A percentile compares a stretch with the other conserved stretches of the same genome.
Evolutionary conservation across 2,888 invertebrate species (phyloP).

Genomic region (Diarsia brunnea): DNA sequence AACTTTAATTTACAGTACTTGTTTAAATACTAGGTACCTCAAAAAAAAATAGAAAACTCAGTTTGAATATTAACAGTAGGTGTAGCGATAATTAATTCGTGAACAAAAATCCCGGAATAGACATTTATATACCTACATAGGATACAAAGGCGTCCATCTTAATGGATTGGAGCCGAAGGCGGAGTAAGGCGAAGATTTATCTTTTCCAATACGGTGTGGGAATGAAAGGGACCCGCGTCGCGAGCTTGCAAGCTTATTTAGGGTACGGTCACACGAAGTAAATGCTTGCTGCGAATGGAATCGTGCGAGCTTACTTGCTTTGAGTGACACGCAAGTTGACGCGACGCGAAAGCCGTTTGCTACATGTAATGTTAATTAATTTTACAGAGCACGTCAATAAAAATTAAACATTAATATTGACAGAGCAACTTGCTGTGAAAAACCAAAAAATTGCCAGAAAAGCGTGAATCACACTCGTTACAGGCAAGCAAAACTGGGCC

Average conservation of each 20-base stretch:
- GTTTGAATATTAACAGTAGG: background rate
- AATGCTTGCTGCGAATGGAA: slow-evolving; percentile 1
- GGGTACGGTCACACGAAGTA: slow-evolving; percentile 30
- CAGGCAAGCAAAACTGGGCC: background rate
- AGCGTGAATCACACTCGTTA: background rate
- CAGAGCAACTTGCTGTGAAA: background rate
- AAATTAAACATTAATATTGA: too few relatives aligned
- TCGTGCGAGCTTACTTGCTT: background rate
- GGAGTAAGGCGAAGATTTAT: slow-evolving; percentile 86
- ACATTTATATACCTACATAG: slow-evolving; percentile 19
- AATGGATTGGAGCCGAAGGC: slow-evolving; percentile 82
- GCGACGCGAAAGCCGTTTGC: background rate
- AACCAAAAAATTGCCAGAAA: background rate
- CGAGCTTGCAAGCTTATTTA: slow-evolving; percentile 66
- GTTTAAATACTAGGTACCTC: too few relatives aligned
- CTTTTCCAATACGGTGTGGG: slow-evolving; percentile 86
- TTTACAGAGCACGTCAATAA: background rate
- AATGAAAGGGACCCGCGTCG: slow-evolving; percentile 72
- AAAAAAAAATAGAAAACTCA: background rate
- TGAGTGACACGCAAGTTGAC: background rate
- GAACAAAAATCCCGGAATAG: slow-evolving; percentile 2
- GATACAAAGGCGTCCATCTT: slow-evolving; percentile 68
- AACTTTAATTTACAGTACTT: too few relatives aligned
- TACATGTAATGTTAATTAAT: background rate
- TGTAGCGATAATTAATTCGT: slow-evolving; percentile 3